phyloP scores from a whole-genome alignment of 2,113 vertebrate species.

The Vulpes lagopus region DNA sequence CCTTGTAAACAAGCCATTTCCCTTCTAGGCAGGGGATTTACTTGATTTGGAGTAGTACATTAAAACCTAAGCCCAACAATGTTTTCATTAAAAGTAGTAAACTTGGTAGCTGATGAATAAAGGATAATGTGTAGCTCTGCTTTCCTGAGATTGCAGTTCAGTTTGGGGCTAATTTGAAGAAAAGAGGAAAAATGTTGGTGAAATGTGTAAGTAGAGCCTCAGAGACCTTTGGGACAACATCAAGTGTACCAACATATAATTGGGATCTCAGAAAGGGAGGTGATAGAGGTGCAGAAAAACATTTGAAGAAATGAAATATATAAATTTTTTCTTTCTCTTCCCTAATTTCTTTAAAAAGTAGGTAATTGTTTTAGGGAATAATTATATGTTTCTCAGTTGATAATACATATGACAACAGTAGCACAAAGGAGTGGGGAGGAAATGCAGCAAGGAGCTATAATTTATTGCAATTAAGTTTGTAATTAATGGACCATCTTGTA shows the following conservation, averaged over 20 bases:
- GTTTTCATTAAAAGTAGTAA: not conserved
- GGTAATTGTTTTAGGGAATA: not conserved
- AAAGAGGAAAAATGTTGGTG: not conserved
- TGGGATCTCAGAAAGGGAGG: not conserved
- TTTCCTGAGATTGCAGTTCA: not conserved
- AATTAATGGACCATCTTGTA: not conserved
- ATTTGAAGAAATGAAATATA: not conserved
- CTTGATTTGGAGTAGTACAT: not conserved
- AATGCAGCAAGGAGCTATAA: not conserved
- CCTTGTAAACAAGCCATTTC: not conserved
- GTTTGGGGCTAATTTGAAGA: not conserved
- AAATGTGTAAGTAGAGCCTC: not conserved
- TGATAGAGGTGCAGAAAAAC: not conserved
- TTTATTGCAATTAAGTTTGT: not conserved
- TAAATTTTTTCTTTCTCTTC: not conserved
- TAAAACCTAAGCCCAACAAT: not conserved
- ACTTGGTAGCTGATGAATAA: not conserved
- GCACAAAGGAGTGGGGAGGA: not conserved
- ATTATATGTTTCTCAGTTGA: conserved; percentile 5
- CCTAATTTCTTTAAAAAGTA: not conserved
- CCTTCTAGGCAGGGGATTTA: not conserved
- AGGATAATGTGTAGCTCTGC: not conserved
- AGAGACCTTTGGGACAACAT: not conserved
- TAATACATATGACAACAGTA: not conserved
- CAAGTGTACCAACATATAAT: not conserved